Conservation (phyloP, 2,113 vertebrate genomes). For the Oncorhynchus tshawytscha region DNA sequence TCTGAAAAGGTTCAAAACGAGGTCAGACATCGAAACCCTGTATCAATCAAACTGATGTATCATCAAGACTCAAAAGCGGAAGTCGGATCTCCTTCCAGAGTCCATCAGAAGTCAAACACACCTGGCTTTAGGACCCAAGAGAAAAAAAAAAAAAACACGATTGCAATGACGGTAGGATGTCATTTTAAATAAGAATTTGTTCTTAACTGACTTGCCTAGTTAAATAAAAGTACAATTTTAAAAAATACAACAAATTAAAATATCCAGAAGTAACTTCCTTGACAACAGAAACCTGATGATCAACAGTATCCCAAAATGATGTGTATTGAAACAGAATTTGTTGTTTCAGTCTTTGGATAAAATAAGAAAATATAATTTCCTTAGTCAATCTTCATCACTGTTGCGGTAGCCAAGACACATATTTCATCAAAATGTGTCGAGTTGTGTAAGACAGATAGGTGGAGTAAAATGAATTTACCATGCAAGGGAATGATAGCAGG, state of each 20-base stretch:
- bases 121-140: conserved; percentile 27
- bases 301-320: neutral
- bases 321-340: neutral
- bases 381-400: conserved; percentile 8
- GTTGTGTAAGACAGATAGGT: neutral
- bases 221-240: too few relatives aligned
- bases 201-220: too few relatives aligned
- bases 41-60: conserved; percentile 39
- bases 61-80: conserved; percentile 14
- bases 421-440: neutral
- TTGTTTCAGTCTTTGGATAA: conserved; percentile 5
- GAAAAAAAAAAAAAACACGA: conserved; percentile 2
- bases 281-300: conserved; percentile 7
- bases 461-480: conserved; percentile 2
- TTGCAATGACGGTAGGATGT: neutral
- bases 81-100: conserved; percentile 19
- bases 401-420: conserved; percentile 1
- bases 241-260: neutral
- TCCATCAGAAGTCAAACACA: conserved; percentile 4
- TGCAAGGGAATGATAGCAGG: neutral
- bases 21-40: conserved; percentile 22
- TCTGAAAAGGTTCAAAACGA: neutral
- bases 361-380: neutral
- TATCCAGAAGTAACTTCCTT: conserved; percentile 2
- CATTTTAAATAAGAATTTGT: too few relatives aligned